Base-by-base conservation (phyloP, 2,888 invertebrate species). In the Tupiocoris notatus region DNA sequence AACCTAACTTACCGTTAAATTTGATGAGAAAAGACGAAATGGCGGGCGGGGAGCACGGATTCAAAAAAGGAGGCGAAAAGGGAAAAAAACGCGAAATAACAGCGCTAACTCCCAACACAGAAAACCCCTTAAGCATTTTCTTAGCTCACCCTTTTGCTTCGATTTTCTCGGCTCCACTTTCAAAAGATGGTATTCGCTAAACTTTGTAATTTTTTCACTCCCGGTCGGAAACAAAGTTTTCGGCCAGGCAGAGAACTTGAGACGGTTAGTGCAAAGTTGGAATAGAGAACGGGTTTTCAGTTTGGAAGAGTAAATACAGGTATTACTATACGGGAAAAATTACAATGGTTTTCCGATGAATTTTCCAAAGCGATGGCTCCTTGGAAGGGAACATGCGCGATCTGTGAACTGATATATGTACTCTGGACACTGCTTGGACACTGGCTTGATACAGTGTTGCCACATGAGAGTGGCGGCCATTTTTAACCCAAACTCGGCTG, bases 1-100 rank as follows among this genome's bases (percentile, higher is more conserved):
- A 77, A 77, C 76, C 64, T 77, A 77, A 77, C 77, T 77, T 76
- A 77, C 75, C 77, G 71, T 77, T 75, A 77, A 77, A 77, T 77
- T 77, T 77, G 77, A 77, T 77, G 75, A 77, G 77, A 39, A 39
- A 39, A 39, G 39, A 39, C 39, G 39, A 39, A 39, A 39, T 39
- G 39, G 39, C 39, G 39, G 39, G 39, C 12, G 39, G 39, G 39
- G 39, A 12, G 39, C 39, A 12, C 39, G 39, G 39, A 39, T 39
- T 39, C 39, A 39, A 39, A 39, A 39, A 39, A 39, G 39, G 39
- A 39, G 39, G 12, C 3, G 39, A 39, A 39, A 39, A 39, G n/a
- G n/a, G n/a, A n/a, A 39, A 39, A 39, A 39, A 12, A 12, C 39
- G 12, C 39, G 39, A 39, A 39, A 39, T 39, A 39, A 39, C 39